Base-by-base conservation (phyloP, 2,888 invertebrate genomes). In the Agonopterix arenella region DNA sequence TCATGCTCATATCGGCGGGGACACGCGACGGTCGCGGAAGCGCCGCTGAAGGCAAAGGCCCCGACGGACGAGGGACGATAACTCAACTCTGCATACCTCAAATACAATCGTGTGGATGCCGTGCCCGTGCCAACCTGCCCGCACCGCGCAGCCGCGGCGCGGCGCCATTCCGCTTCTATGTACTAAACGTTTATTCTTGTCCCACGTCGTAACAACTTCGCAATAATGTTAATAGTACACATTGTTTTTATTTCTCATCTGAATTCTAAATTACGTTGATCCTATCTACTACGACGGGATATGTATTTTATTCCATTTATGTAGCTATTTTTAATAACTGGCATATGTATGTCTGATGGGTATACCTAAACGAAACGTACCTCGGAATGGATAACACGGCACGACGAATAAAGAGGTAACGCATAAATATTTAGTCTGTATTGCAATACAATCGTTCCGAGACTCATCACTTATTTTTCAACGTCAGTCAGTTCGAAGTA, bases 1-100 rank as follows among this genome's bases (percentile, higher is more conserved):
- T 82, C 80, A 76, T 76, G 82, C 70, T 82, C 73, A 73, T 83
- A 84, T 84, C 84, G 75, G 72, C 64, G 79, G 68, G 76, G 80
- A 82, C 83, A 78, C 72, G 71, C 76, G 77, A 78, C 77, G 73
- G 76, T 76, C 78, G 43, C 43, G 84, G 84, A 84, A 85, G 80
- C 77, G 66, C 67, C 65, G 64, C 65, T 66, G 70, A 64, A 76
- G 71, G 70, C 81, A 79, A 85, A 83, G 80, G 79, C 73, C 75
- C 78, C 82, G 79, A 76, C 80, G 61, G 72, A 71, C 76, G 73
- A 74, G 67, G 68, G 72, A 75, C 79, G 84, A 85, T 84, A 85
- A 45, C 44, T 84, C 81, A 81, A 80, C 78, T 76, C 71, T 70
- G 76, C 78, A 83, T 83, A 73, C 76, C 72, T 78, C 73, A 78